Conservation (phyloP, 2,113 vertebrate genomes). For the Dicrurus megarhynchus region DNA sequence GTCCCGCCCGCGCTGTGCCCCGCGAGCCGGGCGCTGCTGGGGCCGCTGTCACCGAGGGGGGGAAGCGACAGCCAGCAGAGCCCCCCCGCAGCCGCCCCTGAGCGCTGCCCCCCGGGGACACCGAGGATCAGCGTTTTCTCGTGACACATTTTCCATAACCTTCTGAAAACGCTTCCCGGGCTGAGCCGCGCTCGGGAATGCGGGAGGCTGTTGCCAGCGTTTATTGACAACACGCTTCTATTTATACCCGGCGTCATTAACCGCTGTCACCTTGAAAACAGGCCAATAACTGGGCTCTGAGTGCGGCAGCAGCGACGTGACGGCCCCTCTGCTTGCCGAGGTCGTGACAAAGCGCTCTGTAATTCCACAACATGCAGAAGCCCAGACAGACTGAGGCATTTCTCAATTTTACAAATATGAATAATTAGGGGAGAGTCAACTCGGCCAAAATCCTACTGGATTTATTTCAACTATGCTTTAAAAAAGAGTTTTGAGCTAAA, state of each 20-base stretch:
- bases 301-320: background rate
- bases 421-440: background rate
- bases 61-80: fast-evolving
- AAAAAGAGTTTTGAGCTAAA: background rate
- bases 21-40: background rate
- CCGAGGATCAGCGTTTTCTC: fast-evolving
- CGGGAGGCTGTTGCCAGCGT: background rate
- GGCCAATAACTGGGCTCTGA: background rate
- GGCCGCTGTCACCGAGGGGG: background rate
- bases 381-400: background rate
- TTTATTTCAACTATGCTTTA: background rate
- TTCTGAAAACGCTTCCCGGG: background rate
- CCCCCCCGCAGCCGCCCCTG: fast-evolving
- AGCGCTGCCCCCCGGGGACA: fast-evolving
- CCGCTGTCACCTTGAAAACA: background rate
- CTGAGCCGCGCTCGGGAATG: background rate
- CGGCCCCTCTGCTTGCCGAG: background rate
- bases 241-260: background rate
- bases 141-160: background rate
- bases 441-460: background rate
- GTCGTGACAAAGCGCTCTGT: background rate
- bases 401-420: background rate
- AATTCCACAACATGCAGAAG: background rate
- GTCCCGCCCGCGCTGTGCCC: background rate
- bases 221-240: background rate